Evolutionary conservation across 2,113 vertebrate species (phyloP), one percentile per base, ranked within the genome.

Genomic region (Notarius quadriscutis): DNA sequence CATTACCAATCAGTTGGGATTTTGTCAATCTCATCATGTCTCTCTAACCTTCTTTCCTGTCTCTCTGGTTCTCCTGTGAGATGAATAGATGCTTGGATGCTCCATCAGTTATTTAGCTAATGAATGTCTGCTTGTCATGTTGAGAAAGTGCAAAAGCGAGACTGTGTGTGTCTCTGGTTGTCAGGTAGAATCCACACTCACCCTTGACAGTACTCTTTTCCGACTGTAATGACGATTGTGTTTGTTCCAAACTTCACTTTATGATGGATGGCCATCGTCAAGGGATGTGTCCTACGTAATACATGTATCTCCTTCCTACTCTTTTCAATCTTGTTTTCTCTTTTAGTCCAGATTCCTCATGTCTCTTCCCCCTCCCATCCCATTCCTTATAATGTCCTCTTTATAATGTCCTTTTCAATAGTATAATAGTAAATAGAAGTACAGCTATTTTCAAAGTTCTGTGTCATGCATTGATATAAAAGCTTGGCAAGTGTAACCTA

Each of bases 31-130:
- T 74, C 71, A 81, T 74, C 58, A 41, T 83, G 34, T 84, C 83
- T 87, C 75, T 75, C 79, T 80, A 51, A 74, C 30, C 62, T 34
- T 71, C 84, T 69, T 87, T 89, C 74, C 84, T 65, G 50, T 87
- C 74, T 87, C 58, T 30, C 80, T 25, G 48, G 51, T 63, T 87
- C 71, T 62, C 85, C 22, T 63, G 15, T 84, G 75, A 91, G 58
- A 55, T 50, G 30, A 87, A 80, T 65, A 78, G 69, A 84, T 87
- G 78, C 79, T 71, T 87, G 86, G 69, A 71, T 55, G 55, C 51
- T 18, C 83, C 83, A 78, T 87, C 60, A 87, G 86, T 85, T 87
- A 89, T 89, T 85, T 86, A 60, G 85, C 69, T 89, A 89, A 84
- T 65, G 78, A 65, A 34, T 55, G 67, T 85, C 67, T 84, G 83